These are phyloP conservation scores for Kryptolebias marmoratus DNA, from an alignment of 2,113 vertebrate genomes.

Conservation along the genomic window DNA sequence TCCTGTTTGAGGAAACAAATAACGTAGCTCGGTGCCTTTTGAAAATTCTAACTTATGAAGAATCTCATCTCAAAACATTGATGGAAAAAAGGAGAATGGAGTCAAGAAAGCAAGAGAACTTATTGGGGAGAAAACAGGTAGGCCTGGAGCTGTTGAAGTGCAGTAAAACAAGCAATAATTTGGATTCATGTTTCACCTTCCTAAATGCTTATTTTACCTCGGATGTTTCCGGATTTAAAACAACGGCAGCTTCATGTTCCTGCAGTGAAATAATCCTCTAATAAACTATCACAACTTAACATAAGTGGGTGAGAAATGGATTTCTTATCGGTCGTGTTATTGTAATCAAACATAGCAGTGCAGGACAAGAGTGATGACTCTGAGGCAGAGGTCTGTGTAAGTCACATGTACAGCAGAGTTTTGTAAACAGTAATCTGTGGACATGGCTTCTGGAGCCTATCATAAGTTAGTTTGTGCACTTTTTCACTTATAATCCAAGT, in stretches of 20 bases:
- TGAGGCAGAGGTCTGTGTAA: constrained; percentile 11
- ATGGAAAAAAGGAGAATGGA: not conserved
- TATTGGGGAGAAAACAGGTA: not conserved
- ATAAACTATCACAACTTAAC: constrained; percentile 2
- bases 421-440: constrained; percentile 50
- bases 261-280: not conserved
- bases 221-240: not conserved
- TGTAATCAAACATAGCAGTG: not conserved
- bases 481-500: constrained; percentile 2
- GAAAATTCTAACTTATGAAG: constrained; percentile 28
- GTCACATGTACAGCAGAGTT: constrained; percentile 33
- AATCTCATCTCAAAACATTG: not conserved
- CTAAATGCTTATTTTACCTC: not conserved
- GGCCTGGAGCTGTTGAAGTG: not conserved
- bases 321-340: constrained; percentile 5
- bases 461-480: constrained; percentile 30
- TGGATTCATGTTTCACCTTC: constrained; percentile 1
- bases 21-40: not conserved
- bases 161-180: not conserved
- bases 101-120: not conserved
- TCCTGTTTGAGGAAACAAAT: constrained; percentile 37
- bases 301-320: constrained; percentile 5
- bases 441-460: constrained; percentile 23
- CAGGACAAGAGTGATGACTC: constrained; percentile 32
- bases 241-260: not conserved